Base-by-base conservation (phyloP, 2,797 vertebrate species). In the Lycodopsis pacificus region DNA sequence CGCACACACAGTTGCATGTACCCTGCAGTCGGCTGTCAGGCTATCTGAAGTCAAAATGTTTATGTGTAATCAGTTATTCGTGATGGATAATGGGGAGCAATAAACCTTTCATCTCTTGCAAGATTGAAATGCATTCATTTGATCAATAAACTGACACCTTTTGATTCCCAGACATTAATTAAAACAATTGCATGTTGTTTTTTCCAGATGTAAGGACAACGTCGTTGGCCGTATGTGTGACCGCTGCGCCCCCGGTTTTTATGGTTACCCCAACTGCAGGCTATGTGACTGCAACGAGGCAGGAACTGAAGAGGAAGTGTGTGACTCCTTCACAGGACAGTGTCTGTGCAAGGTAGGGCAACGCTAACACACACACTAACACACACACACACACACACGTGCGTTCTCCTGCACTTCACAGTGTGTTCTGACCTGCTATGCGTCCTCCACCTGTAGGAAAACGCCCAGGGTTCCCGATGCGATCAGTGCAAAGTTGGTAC, bases 401-500 rank as follows among this genome's bases (percentile, higher is more conserved):
- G 8, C 5, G 0, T 34, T 1, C 20, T 17, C 17, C 19, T 59
- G 12, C 38, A 25, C 3, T 1, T 20, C 2, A 11, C 36, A 1
- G 22, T 61, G 10, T 64, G 8, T 54, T 7, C 64, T 70, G 17
- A 58, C 34, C 65, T 19, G 27, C 49, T 51, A 22, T 12, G 7
- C 56, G n/a, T 49, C n/a, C 22, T 27, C 42, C 30, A 0, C 73
- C 80, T 73, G 73, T n/a, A 99, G 98, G 98, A 99, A 92, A 99
- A 99, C 0, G 97, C 99, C 34, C 96, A 98, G 87, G 97, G 97
- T 1, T 65, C 65, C 0, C 94, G 92, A 20, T 99, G 98, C 70
- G 97, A 98, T 90, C 97, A 96, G 87, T 99, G 98, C 86, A 95
- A 96, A 51, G 58, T 97, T 2, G 98, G 98, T 7, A 99, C 97